These are phyloP conservation scores for Dryococelus australis DNA, from an alignment of 2,888 invertebrate genomes.

Conservation along the genomic window DNA sequence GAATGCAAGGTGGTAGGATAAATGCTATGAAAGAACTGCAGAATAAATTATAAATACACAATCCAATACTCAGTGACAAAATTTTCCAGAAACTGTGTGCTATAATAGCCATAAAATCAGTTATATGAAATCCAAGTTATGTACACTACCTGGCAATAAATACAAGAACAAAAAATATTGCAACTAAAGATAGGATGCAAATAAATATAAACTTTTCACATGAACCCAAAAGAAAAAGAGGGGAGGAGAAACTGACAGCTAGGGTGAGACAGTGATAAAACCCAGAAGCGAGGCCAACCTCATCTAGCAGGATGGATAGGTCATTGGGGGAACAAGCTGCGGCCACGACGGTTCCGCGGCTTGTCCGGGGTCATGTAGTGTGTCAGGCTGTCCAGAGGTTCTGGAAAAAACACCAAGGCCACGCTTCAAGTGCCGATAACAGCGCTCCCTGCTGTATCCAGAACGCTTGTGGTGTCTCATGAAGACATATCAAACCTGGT, in stretches of 20 bases:
- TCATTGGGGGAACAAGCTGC: conserved; percentile 42
- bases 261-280: conserved; percentile 7
- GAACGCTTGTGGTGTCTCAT: background rate
- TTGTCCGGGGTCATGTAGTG: conserved; percentile 37
- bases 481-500: background rate
- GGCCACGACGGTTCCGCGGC: conserved; percentile 38
- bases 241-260: background rate
- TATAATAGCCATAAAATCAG: too few relatives aligned
- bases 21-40: too few relatives aligned
- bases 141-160: background rate
- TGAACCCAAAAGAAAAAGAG: background rate
- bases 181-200: background rate
- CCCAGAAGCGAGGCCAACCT: conserved; percentile 36
- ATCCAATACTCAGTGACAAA: too few relatives aligned
- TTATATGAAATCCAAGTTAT: background rate
- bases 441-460: background rate
- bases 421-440: background rate
- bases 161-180: conserved; percentile 1
- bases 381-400: conserved; percentile 39
- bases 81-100: too few relatives aligned
- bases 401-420: conserved; percentile 39
- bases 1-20: too few relatives aligned
- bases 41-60: too few relatives aligned
- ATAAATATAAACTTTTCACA: background rate
- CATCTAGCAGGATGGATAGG: conserved; percentile 32